A percentile compares a stretch with the other conserved stretches of the same genome.
Conservation (phyloP, 2,888 invertebrate genomes). For the Theretra japonica region DNA sequence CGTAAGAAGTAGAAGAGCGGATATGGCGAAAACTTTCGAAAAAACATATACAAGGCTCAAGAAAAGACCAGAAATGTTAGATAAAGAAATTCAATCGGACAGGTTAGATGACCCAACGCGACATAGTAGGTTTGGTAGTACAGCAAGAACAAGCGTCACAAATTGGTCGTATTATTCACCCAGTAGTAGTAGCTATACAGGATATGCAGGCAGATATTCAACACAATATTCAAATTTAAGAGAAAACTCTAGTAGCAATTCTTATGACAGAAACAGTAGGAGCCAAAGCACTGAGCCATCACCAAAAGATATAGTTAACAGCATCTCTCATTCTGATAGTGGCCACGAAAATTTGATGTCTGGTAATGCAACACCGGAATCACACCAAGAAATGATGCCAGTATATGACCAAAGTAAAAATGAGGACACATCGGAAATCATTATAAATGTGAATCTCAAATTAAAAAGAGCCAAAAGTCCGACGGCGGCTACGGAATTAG, state of each 20-base stretch:
- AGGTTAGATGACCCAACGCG: conserved; percentile 88
- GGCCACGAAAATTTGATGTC: conserved; percentile 49
- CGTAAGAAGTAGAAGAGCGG: conserved; percentile 87
- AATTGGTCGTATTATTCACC: conserved; percentile 87
- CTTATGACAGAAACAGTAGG: conserved; percentile 68
- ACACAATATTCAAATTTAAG: conserved; percentile 74
- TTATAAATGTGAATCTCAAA: conserved; percentile 79
- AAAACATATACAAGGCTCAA: conserved; percentile 87
- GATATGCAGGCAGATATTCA: conserved; percentile 79
- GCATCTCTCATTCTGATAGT: conserved; percentile 51
- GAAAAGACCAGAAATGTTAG: conserved; percentile 83
- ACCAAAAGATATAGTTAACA: conserved; percentile 55
- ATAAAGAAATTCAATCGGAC: conserved; percentile 90
- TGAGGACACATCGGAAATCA: conserved; percentile 73
- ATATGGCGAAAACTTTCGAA: conserved; percentile 89
- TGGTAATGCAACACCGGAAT: conserved; percentile 48
- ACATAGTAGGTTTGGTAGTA: conserved; percentile 85
- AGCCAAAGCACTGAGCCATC: conserved; percentile 72
- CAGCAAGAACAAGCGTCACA: conserved; percentile 84
- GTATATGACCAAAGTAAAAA: conserved; percentile 70
- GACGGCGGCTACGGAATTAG: conserved; percentile 59
- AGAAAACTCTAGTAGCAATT: conserved; percentile 58
- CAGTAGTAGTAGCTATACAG: conserved; percentile 68
- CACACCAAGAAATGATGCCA: conserved; percentile 60
- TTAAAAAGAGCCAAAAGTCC: conserved; percentile 73